Percentiles rank a stretch among this genome's conserved stretches.
Conservation (phyloP, 2,113 vertebrate species). For the Bagarius yarrelli region DNA sequence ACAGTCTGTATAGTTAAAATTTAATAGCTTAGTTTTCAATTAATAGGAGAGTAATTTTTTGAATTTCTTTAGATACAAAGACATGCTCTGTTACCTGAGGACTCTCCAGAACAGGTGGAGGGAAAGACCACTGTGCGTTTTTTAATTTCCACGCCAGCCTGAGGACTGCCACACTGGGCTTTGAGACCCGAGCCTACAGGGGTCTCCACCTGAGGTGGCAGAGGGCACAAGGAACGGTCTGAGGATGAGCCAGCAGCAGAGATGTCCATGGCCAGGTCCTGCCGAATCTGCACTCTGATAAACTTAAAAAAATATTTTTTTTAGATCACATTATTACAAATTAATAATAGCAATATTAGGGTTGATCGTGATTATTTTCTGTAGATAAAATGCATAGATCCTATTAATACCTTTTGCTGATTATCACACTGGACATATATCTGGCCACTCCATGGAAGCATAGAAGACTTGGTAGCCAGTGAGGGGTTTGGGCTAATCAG, state of each 20-base stretch:
- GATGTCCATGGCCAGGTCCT: slow-evolving; percentile 64
- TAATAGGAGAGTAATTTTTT: not conserved
- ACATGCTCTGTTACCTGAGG: slow-evolving; percentile 75
- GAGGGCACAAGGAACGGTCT: slow-evolving; percentile 52
- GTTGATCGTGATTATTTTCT: not conserved
- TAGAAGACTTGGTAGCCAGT: slow-evolving; percentile 73
- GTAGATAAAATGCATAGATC: not conserved
- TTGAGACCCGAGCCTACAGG: slow-evolving; percentile 64
- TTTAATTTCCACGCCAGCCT: slow-evolving; percentile 76
- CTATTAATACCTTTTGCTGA: slow-evolving; percentile 80
- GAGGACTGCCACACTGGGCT: slow-evolving; percentile 53
- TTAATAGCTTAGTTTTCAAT: too few relatives aligned
- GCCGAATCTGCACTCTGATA: slow-evolving; percentile 84
- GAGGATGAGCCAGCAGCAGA: slow-evolving; percentile 56
- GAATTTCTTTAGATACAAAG: too few relatives aligned
- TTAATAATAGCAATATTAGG: not conserved
- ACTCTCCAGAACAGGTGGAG: slow-evolving; percentile 74
- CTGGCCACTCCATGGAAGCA: slow-evolving; percentile 89
- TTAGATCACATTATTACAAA: not conserved
- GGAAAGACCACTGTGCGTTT: slow-evolving; percentile 81
- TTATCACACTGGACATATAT: slow-evolving; percentile 83
- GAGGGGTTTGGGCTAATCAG: slow-evolving; percentile 90
- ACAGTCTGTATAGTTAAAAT: not conserved
- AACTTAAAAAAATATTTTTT: slow-evolving; percentile 61
- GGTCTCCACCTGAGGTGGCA: slow-evolving; percentile 66